Evolutionary conservation across 2,888 invertebrate genomes (phyloP).

Genomic region (Hypselothyrea guttata): DNA sequence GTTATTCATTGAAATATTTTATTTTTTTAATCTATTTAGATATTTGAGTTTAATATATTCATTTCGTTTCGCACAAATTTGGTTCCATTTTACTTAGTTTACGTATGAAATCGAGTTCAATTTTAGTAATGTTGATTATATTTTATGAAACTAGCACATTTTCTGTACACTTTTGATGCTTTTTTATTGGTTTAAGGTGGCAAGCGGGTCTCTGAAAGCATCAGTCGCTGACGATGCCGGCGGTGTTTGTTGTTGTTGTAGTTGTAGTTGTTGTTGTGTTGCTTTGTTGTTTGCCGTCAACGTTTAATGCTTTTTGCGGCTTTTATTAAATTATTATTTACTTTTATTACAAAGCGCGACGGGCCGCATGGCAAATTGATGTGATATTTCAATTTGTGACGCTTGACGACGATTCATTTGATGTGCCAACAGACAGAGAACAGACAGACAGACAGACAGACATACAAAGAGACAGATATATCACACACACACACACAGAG

Average conservation of each 20-base stretch:
- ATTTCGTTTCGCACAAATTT: too few relatives aligned
- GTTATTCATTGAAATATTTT: too few relatives aligned
- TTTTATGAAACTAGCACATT: too few relatives aligned
- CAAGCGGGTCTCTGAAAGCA: too few relatives aligned
- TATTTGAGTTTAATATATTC: too few relatives aligned
- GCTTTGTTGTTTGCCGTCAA: slow-evolving; percentile 71
- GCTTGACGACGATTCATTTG: slow-evolving; percentile 50
- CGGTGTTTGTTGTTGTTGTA: slow-evolving; percentile 7
- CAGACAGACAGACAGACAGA: not conserved
- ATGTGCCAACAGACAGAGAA: slow-evolving; percentile 27
- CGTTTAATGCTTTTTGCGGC: slow-evolving; percentile 64
- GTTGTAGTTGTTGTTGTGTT: slow-evolving; percentile 15
- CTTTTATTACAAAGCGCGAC: slow-evolving; percentile 74
- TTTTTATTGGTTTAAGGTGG: too few relatives aligned
- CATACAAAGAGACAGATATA: not conserved
- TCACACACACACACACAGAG: not conserved
- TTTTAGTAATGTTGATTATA: too few relatives aligned
- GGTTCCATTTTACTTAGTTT: too few relatives aligned
- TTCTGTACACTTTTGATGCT: too few relatives aligned
- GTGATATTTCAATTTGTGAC: slow-evolving; percentile 73
- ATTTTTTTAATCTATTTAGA: too few relatives aligned
- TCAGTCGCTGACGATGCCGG: too few relatives aligned
- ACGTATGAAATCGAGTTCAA: too few relatives aligned
- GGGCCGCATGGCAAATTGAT: slow-evolving; percentile 69
- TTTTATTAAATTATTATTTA: slow-evolving; percentile 77